phyloP scores from a whole-genome alignment of 1,140 invertebrate genomes.

The Coenobita brevimanus region DNA sequence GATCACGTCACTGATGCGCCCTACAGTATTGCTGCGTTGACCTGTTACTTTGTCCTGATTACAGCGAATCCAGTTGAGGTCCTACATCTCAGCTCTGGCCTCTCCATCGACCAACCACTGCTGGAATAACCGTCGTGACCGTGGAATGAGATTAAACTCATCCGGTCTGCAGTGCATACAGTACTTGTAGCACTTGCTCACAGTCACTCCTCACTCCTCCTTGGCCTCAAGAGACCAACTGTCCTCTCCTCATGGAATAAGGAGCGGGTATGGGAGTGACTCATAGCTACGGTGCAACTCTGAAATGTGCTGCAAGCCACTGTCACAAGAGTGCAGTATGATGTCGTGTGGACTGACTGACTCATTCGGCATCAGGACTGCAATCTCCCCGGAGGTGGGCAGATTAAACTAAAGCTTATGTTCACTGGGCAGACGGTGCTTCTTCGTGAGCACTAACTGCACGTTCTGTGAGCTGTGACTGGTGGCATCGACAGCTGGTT shows the following conservation, averaged over 20 bases:
- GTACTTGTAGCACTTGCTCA: slow-evolving; percentile 26
- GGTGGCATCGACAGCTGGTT: slow-evolving; percentile 72
- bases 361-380: slow-evolving; percentile 67
- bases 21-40: neutral
- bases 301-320: slow-evolving; percentile 71
- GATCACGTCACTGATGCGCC: neutral
- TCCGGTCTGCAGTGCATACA: slow-evolving; percentile 23
- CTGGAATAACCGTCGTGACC: neutral
- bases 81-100: neutral
- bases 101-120: slow-evolving; percentile 11
- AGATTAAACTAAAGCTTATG: slow-evolving; percentile 74
- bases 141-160: slow-evolving; percentile 34
- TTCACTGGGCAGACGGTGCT: slow-evolving; percentile 72
- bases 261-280: slow-evolving; percentile 75
- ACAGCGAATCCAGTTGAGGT: slow-evolving; percentile 4
- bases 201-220: neutral
- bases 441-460: slow-evolving; percentile 72
- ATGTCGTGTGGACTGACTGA: slow-evolving; percentile 73
- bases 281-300: slow-evolving; percentile 75
- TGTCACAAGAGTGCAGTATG: slow-evolving; percentile 66
- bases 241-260: slow-evolving; percentile 75
- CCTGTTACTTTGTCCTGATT: slow-evolving; percentile 18
- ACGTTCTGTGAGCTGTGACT: slow-evolving; percentile 70
- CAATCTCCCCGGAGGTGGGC: slow-evolving; percentile 74
- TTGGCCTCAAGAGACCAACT: slow-evolving; percentile 54